Percentiles rank a stretch among this genome's conserved stretches.
Conservation (phyloP, 2,113 vertebrate species). For the Rhombomys opimus region DNA sequence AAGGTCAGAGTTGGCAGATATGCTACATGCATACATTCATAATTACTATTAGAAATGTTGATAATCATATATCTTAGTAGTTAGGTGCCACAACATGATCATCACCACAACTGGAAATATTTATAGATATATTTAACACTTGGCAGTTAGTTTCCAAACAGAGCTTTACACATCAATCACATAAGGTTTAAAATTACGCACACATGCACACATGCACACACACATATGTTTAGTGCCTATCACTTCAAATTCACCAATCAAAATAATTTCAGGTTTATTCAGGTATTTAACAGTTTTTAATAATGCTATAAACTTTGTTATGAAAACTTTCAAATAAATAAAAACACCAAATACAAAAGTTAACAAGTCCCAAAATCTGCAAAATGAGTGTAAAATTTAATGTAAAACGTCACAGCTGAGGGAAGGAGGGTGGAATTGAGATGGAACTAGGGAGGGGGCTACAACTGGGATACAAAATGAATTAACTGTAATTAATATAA, state of each 20-base stretch:
- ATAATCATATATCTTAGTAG: background rate
- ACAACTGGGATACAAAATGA: too few relatives aligned
- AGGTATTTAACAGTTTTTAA: background rate
- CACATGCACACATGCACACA: background rate
- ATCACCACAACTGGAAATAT: background rate
- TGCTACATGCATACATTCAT: background rate
- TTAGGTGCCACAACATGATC: background rate
- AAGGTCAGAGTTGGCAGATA: conserved; percentile 5
- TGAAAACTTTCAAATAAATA: background rate
- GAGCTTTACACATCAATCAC: background rate
- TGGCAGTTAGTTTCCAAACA: background rate
- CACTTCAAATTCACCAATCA: background rate
- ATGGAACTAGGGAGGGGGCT: too few relatives aligned
- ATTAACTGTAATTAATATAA: too few relatives aligned
- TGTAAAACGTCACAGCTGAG: background rate
- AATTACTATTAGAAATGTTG: conserved; percentile 6
- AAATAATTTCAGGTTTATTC: background rate
- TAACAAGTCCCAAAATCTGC: background rate
- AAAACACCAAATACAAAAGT: background rate
- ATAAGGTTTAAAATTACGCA: background rate
- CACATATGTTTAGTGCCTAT: background rate
- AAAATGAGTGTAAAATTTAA: background rate
- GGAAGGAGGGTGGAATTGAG: too few relatives aligned
- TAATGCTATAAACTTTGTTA: background rate
- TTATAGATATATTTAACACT: background rate